These are phyloP conservation scores for Hirtodrosophila alboralis DNA, from an alignment of 2,888 invertebrate species.

Conservation along the genomic window DNA sequence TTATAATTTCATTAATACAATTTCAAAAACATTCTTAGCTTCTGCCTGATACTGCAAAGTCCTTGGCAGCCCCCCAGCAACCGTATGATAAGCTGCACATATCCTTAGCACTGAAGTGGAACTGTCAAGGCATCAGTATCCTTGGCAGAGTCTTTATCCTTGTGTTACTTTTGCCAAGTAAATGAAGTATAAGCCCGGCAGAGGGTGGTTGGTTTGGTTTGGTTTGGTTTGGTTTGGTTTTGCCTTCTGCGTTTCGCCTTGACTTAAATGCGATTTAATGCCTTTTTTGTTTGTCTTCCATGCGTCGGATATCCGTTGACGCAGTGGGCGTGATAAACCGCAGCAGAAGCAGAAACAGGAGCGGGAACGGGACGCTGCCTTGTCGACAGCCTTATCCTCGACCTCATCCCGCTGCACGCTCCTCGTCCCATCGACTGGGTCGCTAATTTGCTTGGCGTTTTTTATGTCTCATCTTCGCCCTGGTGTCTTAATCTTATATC, in stretches of 20 bases:
- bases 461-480: constrained; percentile 68
- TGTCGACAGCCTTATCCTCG: constrained; percentile 26
- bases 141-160: constrained; percentile 31
- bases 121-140: constrained; percentile 27
- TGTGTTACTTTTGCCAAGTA: constrained; percentile 31
- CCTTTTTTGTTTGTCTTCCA: constrained; percentile 80
- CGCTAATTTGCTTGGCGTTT: constrained; percentile 75
- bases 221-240: constrained; percentile 33
- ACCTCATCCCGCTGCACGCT: constrained; percentile 8
- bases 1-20: constrained; percentile 6
- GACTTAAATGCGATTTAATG: constrained; percentile 82
- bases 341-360: constrained; percentile 16
- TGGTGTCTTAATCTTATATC: constrained; percentile 77
- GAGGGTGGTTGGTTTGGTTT: constrained; percentile 14
- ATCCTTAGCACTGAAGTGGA: constrained; percentile 35
- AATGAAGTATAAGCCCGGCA: constrained; percentile 52
- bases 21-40: constrained; percentile 1
- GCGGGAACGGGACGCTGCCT: constrained; percentile 12
- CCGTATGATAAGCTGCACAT: constrained; percentile 38
- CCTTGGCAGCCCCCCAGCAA: constrained; percentile 4
- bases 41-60: not conserved
- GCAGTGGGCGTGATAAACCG: constrained; percentile 78
- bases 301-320: constrained; percentile 76
- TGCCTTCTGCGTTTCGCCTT: constrained; percentile 46
- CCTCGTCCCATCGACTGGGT: constrained; percentile 12